These are phyloP conservation scores for Drosophila seclusa DNA, from an alignment of 2,888 invertebrate species.

Conservation along the genomic window DNA sequence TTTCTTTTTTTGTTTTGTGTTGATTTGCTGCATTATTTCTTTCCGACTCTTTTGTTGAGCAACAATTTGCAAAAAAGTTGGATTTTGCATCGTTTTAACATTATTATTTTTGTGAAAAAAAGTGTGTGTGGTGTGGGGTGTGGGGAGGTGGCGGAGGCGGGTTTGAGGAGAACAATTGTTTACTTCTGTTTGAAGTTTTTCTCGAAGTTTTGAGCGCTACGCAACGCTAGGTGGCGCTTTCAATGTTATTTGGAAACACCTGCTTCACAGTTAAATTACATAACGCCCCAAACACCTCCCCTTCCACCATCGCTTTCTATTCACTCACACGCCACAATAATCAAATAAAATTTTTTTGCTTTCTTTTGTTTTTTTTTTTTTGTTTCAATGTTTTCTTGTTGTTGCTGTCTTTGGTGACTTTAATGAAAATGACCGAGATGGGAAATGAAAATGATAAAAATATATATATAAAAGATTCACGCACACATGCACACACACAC, in stretches of 20 bases:
- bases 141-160: fast-evolving
- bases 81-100: not conserved
- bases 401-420: slow-evolving; percentile 32
- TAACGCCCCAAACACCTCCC: not conserved
- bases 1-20: not conserved
- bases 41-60: not conserved
- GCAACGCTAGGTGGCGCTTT: slow-evolving; percentile 8
- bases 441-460: slow-evolving; percentile 13
- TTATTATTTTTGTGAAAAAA: not conserved
- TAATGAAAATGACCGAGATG: slow-evolving; percentile 21
- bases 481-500: slow-evolving; percentile 8
- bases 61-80: not conserved
- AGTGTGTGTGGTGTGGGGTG: not conserved
- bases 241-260: not conserved
- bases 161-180: not conserved
- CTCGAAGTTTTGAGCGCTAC: not conserved
- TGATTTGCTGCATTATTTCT: not conserved
- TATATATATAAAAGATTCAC: slow-evolving; percentile 21
- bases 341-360: slow-evolving; percentile 13
- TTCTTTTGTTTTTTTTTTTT: slow-evolving; percentile 4
- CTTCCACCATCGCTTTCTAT: too few relatives aligned
- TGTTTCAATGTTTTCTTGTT: slow-evolving; percentile 1
- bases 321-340: not conserved
- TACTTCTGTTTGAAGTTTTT: not conserved
- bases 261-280: not conserved